Percentiles rank a stretch among this genome's conserved stretches.
Conservation (phyloP, 1,140 invertebrate species). For the Drosophila bocki region DNA sequence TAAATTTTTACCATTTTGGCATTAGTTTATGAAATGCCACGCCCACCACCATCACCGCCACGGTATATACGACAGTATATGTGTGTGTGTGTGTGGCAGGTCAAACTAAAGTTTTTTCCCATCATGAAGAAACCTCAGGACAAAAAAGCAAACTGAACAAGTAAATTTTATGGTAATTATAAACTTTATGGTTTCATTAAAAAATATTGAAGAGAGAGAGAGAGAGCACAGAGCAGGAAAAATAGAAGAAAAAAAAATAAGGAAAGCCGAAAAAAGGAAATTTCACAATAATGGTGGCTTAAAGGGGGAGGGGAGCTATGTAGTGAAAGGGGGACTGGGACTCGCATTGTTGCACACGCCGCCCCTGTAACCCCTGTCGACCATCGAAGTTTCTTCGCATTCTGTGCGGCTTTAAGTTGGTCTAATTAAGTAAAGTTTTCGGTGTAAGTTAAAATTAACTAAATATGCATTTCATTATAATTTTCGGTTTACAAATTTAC, state of each 20-base stretch:
- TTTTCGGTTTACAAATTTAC: slow-evolving; percentile 41
- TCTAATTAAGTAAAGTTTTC: slow-evolving; percentile 76
- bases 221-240: slow-evolving; percentile 6
- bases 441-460: slow-evolving; percentile 69
- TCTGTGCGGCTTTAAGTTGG: slow-evolving; percentile 63
- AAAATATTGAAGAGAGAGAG: slow-evolving; percentile 52
- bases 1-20: slow-evolving; percentile 70
- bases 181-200: slow-evolving; percentile 77
- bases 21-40: slow-evolving; percentile 63
- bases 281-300: slow-evolving; percentile 19
- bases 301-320: background rate
- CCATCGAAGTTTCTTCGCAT: slow-evolving; percentile 35
- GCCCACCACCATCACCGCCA: slow-evolving; percentile 22
- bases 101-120: slow-evolving; percentile 54
- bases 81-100: slow-evolving; percentile 22
- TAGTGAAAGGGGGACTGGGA: background rate
- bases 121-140: slow-evolving; percentile 44
- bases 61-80: background rate
- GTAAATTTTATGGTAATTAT: slow-evolving; percentile 79
- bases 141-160: slow-evolving; percentile 52
- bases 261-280: slow-evolving; percentile 18
- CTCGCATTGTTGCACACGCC: slow-evolving; percentile 29
- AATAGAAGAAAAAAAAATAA: slow-evolving; percentile 11
- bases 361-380: background rate
- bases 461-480: slow-evolving; percentile 77